A percentile compares a stretch with the other conserved stretches of the same genome.
These are phyloP conservation scores for Busseola fusca DNA, from an alignment of 2,888 invertebrate species.

Conservation along the genomic window DNA sequence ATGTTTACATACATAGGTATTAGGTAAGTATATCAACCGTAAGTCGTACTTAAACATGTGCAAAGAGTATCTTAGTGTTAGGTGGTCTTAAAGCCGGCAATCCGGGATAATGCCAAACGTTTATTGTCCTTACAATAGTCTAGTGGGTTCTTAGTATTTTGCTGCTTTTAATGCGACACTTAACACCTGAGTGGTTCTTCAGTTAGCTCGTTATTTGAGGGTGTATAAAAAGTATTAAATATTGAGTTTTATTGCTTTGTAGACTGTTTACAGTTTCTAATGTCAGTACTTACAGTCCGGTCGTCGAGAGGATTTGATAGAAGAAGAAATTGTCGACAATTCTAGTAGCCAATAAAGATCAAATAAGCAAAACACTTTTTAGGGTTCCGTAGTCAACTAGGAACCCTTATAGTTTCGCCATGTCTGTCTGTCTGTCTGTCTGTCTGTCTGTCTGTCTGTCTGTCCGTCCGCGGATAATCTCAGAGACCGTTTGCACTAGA, in stretches of 20 bases:
- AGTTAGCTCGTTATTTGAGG: not conserved
- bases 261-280: not conserved
- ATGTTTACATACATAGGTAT: not conserved
- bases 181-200: not conserved
- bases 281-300: not conserved
- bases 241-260: not conserved
- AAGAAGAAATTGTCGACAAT: not conserved
- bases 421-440: too few species aligned
- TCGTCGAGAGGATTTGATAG: not conserved
- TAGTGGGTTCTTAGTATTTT: constrained; percentile 8
- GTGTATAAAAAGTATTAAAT: not conserved
- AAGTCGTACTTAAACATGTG: not conserved
- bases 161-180: not conserved
- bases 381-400: too few species aligned
- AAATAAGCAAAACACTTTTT: not conserved
- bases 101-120: constrained; percentile 29
- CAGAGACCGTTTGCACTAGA: too few species aligned
- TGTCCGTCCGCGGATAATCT: too few species aligned
- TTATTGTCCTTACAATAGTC: constrained; percentile 16
- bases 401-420: too few species aligned
- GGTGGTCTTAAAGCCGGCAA: constrained; percentile 18
- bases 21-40: not conserved
- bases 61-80: constrained; percentile 5
- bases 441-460: too few species aligned
- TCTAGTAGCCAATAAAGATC: not conserved